Evolutionary conservation across 2,113 vertebrate species (phyloP).

Genomic region (Prunella himalayana): DNA sequence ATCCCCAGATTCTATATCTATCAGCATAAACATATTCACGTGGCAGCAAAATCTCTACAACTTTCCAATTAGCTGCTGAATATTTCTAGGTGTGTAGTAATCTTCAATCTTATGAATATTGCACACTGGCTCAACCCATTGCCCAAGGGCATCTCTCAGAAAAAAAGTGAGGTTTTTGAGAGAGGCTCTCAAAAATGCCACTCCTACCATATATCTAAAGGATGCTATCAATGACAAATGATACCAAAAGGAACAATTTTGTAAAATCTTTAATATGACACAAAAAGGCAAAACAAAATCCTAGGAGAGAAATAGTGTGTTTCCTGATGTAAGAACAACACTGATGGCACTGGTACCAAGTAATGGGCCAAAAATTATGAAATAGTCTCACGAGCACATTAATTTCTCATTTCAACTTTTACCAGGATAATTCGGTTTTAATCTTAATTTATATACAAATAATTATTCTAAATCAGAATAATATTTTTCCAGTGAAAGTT

Average conservation of each 20-base stretch:
- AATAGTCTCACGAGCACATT: fast-evolving
- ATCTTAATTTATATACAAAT: not conserved
- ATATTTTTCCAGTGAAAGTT: not conserved
- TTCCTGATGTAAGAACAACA: not conserved
- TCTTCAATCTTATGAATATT: fast-evolving
- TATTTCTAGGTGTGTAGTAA: not conserved
- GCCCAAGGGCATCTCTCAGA: not conserved
- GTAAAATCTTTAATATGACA: not conserved
- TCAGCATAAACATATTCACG: fast-evolving
- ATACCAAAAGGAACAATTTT: not conserved
- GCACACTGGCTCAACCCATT: not conserved
- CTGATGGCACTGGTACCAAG: not conserved
- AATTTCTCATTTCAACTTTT: not conserved
- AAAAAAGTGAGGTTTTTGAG: not conserved
- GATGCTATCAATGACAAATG: not conserved
- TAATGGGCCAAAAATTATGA: not conserved
- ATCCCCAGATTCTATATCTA: not conserved
- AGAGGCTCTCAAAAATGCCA: not conserved
- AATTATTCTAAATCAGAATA: not conserved
- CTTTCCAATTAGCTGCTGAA: not conserved
- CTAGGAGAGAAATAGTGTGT: not conserved
- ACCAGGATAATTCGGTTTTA: not conserved
- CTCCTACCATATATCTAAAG: not conserved
- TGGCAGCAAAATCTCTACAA: not conserved
- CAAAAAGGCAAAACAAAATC: not conserved